Base-by-base conservation (phyloP, 2,113 vertebrate species). In the Mesitornis unicolor region DNA sequence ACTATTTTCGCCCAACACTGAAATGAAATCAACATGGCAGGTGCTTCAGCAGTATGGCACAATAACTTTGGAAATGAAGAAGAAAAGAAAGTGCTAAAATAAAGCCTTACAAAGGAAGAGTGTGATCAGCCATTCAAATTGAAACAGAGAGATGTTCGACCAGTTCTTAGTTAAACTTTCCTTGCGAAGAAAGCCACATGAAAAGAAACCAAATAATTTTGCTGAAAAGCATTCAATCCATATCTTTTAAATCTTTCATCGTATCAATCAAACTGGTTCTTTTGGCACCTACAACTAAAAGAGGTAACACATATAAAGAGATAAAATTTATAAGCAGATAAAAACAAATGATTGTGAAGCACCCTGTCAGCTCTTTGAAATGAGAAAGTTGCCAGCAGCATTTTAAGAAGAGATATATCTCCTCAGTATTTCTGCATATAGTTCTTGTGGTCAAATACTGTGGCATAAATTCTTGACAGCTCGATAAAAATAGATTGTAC, bases 1-100 rank as follows among this genome's bases (percentile, higher is more conserved):
- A 90, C 35, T 94, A 65, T 91, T 95, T 97, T 87, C 84, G 82
- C 74, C 29, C 67, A 85, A 45, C 29, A 74, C 38, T 54, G 59
- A 95, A 87, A 79, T 59, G 63, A 87, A 95, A 87, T 90, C 78
- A 95, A 83, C 56, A 90, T 86, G 71, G 81, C 83, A 95, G 90
- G 92, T 96, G 54, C 79, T 92, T 92, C 63, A 84, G 63, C 79
- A 95, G 60, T 70, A 96, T 89, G 80, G 64, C 50, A 92, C 47
- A 95, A 89, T 65, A 88, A 83, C 54, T 88, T 93, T 65, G 50
- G 87, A 94, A 69, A 71, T 21, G 50, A 84, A 74, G 40, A 51
- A 75, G 7, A 11, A 68, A 65, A 42, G 9, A 28, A 3, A 82
- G 40, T 73, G 31, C 36, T 89, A 94, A 94, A 96, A 91, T 71